Evolutionary conservation across 1,140 invertebrate genomes (phyloP).

Genomic region (Bombus sylvicola): DNA sequence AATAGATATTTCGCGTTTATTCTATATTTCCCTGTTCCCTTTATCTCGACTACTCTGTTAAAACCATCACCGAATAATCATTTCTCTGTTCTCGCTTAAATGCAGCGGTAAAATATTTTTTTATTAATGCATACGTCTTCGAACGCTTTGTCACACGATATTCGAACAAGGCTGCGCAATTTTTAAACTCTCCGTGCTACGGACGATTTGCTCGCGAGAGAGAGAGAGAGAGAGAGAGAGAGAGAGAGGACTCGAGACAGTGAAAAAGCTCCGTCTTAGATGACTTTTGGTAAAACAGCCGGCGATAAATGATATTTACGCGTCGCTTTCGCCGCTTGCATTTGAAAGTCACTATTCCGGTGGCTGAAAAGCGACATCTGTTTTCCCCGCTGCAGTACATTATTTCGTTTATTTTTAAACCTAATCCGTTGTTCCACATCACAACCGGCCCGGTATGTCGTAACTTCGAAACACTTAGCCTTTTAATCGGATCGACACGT

Average conservation of each 20-base stretch:
- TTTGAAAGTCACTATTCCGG: constrained; percentile 51
- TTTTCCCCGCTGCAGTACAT: constrained; percentile 43
- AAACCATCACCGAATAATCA: neutral
- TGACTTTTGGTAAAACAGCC: constrained; percentile 29
- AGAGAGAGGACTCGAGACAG: neutral
- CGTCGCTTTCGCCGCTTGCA: constrained; percentile 35
- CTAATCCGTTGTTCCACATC: constrained; percentile 48
- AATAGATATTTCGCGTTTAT: no score
- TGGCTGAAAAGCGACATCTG: constrained; percentile 48
- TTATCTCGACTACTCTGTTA: neutral
- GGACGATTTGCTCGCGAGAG: neutral
- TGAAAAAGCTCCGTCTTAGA: constrained; percentile 37
- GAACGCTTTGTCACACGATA: neutral
- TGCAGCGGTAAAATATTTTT: neutral
- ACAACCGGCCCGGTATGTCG: constrained; percentile 27
- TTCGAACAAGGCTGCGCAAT: neutral
- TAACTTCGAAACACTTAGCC: constrained; percentile 36
- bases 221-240: neutral
- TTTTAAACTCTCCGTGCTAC: neutral
- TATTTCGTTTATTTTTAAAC: constrained; percentile 57
- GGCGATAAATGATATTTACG: constrained; percentile 54
- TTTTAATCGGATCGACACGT: constrained; percentile 24
- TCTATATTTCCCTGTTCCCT: neutral
- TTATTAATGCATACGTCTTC: neutral
- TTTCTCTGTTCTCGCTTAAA: neutral